Percentiles rank a stretch among this genome's conserved stretches.
Evolutionary conservation across 1,140 invertebrate genomes (phyloP).

Genomic region (Sycobia sp.): DNA sequence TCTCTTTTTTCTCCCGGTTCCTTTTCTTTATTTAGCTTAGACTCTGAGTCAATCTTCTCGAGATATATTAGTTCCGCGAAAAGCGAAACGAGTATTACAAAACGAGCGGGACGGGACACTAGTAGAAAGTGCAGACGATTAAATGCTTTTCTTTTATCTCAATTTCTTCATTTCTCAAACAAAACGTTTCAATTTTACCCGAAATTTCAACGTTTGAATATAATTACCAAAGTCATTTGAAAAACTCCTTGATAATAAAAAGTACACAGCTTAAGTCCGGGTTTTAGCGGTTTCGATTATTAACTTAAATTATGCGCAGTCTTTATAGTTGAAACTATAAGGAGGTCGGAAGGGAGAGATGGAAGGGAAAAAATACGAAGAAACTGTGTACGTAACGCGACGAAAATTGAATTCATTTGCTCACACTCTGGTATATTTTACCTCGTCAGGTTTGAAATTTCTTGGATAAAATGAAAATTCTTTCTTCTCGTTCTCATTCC

Average conservation of each 20-base stretch:
- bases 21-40: conserved; percentile 3
- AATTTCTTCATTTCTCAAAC: not conserved
- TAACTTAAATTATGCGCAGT: conserved; percentile 2
- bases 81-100: not conserved
- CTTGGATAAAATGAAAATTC: conserved; percentile 38
- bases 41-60: conserved; percentile 1
- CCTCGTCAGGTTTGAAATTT: conserved; percentile 21
- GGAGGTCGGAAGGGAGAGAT: too few species aligned
- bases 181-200: not conserved
- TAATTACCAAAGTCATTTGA: not conserved
- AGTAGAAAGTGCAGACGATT: not conserved
- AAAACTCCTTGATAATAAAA: conserved; percentile 5
- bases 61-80: conserved; percentile 1
- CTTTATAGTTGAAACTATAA: too few species aligned
- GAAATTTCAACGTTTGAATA: not conserved
- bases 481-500: too few species aligned
- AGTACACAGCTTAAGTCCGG: not conserved
- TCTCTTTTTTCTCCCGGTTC: not conserved
- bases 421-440: conserved; percentile 28
- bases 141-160: not conserved
- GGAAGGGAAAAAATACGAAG: not conserved
- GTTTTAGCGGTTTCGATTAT: conserved; percentile 5
- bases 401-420: conserved; percentile 10
- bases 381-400: conserved; percentile 1
- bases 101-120: not conserved